Evolutionary conservation across 2,888 invertebrate species (phyloP), one percentile per base, ranked within the genome.

Genomic region (Papilio gigon): DNA sequence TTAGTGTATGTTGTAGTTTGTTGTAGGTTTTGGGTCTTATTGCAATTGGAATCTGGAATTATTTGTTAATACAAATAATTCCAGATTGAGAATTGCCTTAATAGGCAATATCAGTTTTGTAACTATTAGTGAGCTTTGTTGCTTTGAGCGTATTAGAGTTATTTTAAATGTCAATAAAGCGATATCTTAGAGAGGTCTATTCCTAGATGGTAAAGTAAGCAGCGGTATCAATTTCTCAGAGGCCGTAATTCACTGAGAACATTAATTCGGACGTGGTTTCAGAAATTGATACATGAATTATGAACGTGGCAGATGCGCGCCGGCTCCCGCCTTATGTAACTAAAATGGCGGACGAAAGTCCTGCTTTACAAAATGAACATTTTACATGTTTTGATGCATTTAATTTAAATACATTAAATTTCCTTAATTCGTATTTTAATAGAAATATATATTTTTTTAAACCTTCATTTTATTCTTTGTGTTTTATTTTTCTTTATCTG

Each of bases 261-360:
- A 59, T 60, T 50, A 59, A 44, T 44, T 14, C 44, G 25, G 35
- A 25, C 58, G 59, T 30, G 33, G 44, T 59, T 47, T 6, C 3
- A 20, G 59, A 65, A 65, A 59, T 65, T 65, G 58, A 22, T 59
- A 59, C 59, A 44, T 66, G 65, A 59, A 66, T 60, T 66, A 66
- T 50, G 25, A 27, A 60, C 37, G 12, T 6, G 14, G 27, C 66
- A 27, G 33, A 66, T 60, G 60, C 60, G 47, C 35, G 3, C 8
- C 47, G 20, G 56, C 30, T 42, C 40, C 27, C 33, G 17, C 35
- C 22, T 59, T 8, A 59, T 35, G 37, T 47, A 44, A 59, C 20
- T 22, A 22, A 59, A 33, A 65, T 33, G 44, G 44, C 58, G 33
- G 53, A 22, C 4, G 25, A 17, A 60, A 37, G n/a, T 27, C 53